Evolutionary conservation across 37 sponge, comb jelly and placozoan genomes (phyloP).

Genomic region (Halichondria panicea): DNA sequence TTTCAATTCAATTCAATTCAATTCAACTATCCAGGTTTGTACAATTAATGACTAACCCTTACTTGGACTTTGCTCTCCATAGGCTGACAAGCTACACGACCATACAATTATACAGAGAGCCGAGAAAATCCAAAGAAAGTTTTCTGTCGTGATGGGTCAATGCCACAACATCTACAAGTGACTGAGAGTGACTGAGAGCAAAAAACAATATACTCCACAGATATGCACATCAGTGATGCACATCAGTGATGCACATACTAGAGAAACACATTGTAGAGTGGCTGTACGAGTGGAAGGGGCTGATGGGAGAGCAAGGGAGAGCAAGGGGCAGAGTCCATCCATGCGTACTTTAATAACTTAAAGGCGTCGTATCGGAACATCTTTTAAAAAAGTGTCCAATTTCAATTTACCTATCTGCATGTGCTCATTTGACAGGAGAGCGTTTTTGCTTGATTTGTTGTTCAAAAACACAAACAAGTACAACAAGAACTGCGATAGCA

Average conservation of each 20-base stretch:
- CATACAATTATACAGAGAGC: neutral
- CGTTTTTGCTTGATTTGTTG: too few species aligned
- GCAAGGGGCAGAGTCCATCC: conserved; percentile 57
- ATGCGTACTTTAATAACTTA: conserved; percentile 25
- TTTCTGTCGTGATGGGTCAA: neutral
- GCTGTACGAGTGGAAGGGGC: neutral
- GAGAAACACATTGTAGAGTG: conserved; percentile 34
- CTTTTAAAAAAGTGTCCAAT: too few species aligned
- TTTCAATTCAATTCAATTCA: too few species aligned
- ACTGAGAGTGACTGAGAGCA: neutral
- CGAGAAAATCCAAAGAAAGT: neutral
- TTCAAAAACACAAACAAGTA: too few species aligned
- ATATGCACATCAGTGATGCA: conserved; percentile 1
- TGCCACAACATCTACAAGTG: conserved; percentile 23
- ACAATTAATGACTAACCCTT: too few species aligned
- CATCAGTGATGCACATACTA: conserved; percentile 46
- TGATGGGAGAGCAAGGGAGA: conserved; percentile 36
- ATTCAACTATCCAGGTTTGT: conserved; percentile 28
- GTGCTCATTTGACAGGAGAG: too few species aligned
- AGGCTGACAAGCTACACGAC: conserved; percentile 9
- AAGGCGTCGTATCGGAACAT: conserved; percentile 11
- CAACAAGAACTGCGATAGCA: too few species aligned
- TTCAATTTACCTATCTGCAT: too few species aligned
- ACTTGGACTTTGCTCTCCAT: neutral
- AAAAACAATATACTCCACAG: conserved; percentile 12